Evolutionary conservation across 2,113 vertebrate species (phyloP).

Genomic region (Alosa alosa): DNA sequence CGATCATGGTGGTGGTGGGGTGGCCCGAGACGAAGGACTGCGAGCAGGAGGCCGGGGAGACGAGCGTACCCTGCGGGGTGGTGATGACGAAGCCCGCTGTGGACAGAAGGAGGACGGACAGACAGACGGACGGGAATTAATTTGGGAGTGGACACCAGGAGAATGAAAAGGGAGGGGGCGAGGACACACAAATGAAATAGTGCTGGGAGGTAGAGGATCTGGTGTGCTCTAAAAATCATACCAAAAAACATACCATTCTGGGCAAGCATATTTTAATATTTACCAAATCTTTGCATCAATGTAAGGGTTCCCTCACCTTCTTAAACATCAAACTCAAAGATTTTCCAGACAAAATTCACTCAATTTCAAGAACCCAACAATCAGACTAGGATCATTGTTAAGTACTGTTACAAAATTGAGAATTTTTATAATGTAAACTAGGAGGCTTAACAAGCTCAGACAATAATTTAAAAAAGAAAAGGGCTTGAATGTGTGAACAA

Average conservation of each 20-base stretch:
- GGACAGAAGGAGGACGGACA: slow-evolving; percentile 30
- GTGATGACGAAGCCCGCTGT: slow-evolving; percentile 95
- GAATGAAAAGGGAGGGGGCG: background rate
- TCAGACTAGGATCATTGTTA: too few species aligned
- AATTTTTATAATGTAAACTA: too few species aligned
- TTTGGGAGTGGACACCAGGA: background rate
- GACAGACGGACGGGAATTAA: background rate
- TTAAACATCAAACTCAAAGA: too few species aligned
- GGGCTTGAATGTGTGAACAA: too few species aligned
- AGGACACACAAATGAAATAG: background rate
- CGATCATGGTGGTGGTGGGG: slow-evolving; percentile 88
- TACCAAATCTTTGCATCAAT: too few species aligned
- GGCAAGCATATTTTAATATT: too few species aligned
- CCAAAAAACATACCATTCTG: background rate
- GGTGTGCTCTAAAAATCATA: background rate
- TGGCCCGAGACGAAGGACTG: slow-evolving; percentile 89
- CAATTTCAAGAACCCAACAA: too few species aligned
- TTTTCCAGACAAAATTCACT: too few species aligned
- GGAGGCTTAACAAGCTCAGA: too few species aligned
- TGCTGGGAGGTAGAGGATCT: background rate
- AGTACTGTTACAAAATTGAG: too few species aligned
- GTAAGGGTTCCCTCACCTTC: too few species aligned
- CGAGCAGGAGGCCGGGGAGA: slow-evolving; percentile 87
- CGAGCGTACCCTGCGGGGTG: slow-evolving; percentile 90
- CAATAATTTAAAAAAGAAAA: too few species aligned